Evolutionary conservation across 2,113 vertebrate species (phyloP), one percentile per base, ranked within the genome.

Genomic region (Vidua chalybeata): DNA sequence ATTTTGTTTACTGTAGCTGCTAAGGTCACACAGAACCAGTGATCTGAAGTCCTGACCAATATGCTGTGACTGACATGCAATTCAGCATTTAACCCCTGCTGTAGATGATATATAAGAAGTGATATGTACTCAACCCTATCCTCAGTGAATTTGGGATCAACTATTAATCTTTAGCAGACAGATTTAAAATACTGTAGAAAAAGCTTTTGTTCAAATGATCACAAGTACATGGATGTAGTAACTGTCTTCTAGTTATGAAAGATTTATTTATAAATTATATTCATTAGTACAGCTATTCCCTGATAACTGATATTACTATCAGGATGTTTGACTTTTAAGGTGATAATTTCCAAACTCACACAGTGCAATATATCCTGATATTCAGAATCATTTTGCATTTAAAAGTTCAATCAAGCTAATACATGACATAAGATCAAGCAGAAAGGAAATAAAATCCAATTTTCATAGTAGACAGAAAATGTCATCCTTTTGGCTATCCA

Each of bases 1-100:
- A 45, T 74, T 91, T 92, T 92, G 75, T 95, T 93, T 92, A 49
- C 68, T 72, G 87, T 43, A 84, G 46, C 27, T 90, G 79, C 58
- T 76, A 23, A 87, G 39, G 54, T 56, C 84, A 73, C 20, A 43
- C 27, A 73, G 66, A 90, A 54, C 21, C 46, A 87, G n/a, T 72
- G 67, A 94, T 49, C 37, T 41, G 87, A 90, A 61, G 78, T 73
- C 35, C 59, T 94, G 79, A 78, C 77, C 87, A 91, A n/a, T 37
- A 45, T 41, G 20, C 73, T 96, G 79, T 91, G 69, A 90, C 73
- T 76, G 71, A 76, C 45, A 62, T 15, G 52, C 43, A 89, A 91
- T 74, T 69, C 80, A 89, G 56, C 77, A 89, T 94, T 90, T 89
- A 85, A 81, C 48, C 31, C 66, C 16, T 31, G 46, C 31, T 78